Percentiles rank a stretch among this genome's conserved stretches.
These are phyloP conservation scores for Paradoxurus hermaphroditus DNA, from an alignment of 2,113 vertebrate species.

Conservation along the genomic window DNA sequence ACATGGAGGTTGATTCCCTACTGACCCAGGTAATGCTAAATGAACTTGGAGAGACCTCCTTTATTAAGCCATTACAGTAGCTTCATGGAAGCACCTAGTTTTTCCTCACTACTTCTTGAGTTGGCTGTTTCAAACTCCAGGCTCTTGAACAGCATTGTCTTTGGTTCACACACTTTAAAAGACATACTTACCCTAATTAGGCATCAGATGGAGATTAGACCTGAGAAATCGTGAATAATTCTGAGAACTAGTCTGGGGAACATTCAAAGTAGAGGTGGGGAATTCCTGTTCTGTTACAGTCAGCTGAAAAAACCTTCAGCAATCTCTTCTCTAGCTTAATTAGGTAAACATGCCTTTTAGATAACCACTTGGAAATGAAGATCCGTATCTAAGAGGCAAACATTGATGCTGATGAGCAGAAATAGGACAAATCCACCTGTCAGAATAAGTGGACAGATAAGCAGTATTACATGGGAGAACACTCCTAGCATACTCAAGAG, in stretches of 20 bases:
- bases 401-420: not conserved
- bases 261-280: not conserved
- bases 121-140: not conserved
- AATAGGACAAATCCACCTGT: not conserved
- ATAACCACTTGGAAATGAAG: slow-evolving; percentile 25
- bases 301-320: not conserved
- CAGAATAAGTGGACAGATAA: not conserved
- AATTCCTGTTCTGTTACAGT: not conserved
- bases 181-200: not conserved
- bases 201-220: not conserved
- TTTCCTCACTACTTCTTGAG: not conserved
- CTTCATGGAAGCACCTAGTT: not conserved
- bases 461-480: not conserved
- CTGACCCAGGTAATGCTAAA: not conserved
- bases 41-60: not conserved
- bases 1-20: not conserved
- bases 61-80: not conserved
- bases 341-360: not conserved
- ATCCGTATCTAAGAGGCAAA: not conserved
- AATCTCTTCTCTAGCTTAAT: not conserved
- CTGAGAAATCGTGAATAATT: not conserved
- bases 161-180: not conserved
- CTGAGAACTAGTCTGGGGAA: not conserved
- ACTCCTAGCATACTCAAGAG: not conserved
- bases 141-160: not conserved